These are phyloP conservation scores for Virgularia gustaviana DNA, from an alignment of 92 coral and sea anemone species.

Conservation along the genomic window DNA sequence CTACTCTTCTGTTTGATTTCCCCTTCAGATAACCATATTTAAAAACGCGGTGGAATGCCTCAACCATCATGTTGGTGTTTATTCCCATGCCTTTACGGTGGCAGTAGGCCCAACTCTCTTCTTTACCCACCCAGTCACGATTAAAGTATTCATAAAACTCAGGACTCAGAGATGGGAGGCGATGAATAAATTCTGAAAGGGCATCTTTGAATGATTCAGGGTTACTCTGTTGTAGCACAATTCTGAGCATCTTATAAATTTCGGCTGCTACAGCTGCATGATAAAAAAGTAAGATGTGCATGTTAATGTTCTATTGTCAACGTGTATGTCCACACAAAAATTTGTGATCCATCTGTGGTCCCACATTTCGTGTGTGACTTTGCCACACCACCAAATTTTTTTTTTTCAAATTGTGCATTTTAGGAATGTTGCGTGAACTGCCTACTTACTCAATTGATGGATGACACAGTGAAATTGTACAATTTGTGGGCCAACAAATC, in stretches of 20 bases:
- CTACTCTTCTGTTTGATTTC: not conserved
- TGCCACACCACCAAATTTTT: too few relatives aligned
- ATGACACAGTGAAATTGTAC: too few relatives aligned
- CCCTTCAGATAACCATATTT: slow-evolving; percentile 8
- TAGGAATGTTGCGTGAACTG: too few relatives aligned
- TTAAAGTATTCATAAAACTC: not conserved
- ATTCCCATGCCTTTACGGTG: not conserved
- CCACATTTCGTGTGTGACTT: too few relatives aligned
- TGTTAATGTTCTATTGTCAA: too few relatives aligned
- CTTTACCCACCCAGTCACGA: not conserved
- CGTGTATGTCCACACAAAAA: too few relatives aligned
- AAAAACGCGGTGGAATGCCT: slow-evolving; percentile 13
- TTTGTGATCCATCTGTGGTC: slow-evolving; percentile 1
- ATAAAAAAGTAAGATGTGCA: too few relatives aligned
- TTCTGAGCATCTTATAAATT: too few relatives aligned
- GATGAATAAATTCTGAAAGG: not conserved
- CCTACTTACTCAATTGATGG: too few relatives aligned
- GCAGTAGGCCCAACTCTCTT: not conserved
- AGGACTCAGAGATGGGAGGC: not conserved
- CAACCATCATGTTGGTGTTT: not conserved
- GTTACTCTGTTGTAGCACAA: slow-evolving; percentile 37
- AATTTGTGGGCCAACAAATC: too few relatives aligned
- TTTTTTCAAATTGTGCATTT: too few relatives aligned
- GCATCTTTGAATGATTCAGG: slow-evolving; percentile 20
- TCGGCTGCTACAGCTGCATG: slow-evolving; percentile 28